Base-by-base conservation (phyloP, 2,797 vertebrate genomes). In the Cossypha niveicapilla region DNA sequence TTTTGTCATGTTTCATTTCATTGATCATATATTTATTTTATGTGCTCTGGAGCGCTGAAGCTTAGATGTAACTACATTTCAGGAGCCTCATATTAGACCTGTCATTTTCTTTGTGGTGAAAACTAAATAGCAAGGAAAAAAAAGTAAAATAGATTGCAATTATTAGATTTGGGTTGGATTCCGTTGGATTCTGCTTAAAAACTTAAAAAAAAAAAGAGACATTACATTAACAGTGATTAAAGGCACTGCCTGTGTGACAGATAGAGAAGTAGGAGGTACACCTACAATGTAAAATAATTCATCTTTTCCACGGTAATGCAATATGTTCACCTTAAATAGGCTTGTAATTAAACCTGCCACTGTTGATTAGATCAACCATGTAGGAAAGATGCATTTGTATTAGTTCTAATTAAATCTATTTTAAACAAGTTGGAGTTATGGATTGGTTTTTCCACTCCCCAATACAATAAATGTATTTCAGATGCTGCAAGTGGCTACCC, bases 1-100 rank as follows among this genome's bases (percentile, higher is more conserved):
- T 97, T 97, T 97, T 97, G 97, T 97, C 97, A 97, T 97, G 97
- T 97, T 98, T 97, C 96, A 97, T 98, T 97, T 97, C 97, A 98
- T 97, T 97, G 97, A 97, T 97, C 97, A 97, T 97, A 91, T 96
- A 97, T 97, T 97, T 97, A 96, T 97, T 97, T 97, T 97, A 95
- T 97, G 94, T 97, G 95, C 96, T 97, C 95, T 96, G 97, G 94
- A 97, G 94, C 93, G 11, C 94, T 95, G 94, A 95, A 95, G 90
- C 96, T 97, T 95, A 96, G 95, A 97, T 96, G 91, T 96, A 97
- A 96, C 97, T 95, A 96, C 88, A 77, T 97, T 97, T 97, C 96
- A 97, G 96, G 90, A 97, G 84, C 86, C 93, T 97, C 95, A 83
- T 95, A 97, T 98, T 97, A 97, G 93, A 97, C 95, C 96, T 97